phyloP scores from a whole-genome alignment of 2,797 vertebrate species.

The Nothura maculosa region DNA sequence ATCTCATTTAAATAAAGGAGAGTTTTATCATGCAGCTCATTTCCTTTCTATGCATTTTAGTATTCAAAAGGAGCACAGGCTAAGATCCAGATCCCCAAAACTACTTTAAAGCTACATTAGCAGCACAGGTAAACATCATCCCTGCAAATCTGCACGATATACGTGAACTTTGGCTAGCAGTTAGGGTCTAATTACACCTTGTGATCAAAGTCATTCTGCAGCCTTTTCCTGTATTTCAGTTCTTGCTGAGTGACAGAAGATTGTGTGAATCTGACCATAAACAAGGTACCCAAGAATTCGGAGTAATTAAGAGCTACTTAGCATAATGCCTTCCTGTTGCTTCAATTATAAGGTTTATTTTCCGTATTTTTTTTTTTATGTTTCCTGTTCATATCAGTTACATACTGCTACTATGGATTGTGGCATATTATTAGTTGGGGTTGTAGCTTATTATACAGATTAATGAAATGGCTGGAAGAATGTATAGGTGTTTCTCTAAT shows the following conservation, averaged over 20 bases:
- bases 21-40: neutral
- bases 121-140: rapidly evolving
- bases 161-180: neutral
- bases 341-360: neutral
- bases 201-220: neutral
- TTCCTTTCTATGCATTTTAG: neutral
- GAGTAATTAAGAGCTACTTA: neutral
- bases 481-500: neutral
- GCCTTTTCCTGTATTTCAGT: neutral
- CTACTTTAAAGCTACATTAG: neutral
- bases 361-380: neutral
- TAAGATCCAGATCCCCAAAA: neutral
- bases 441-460: neutral
- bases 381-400: neutral
- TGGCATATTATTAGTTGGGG: neutral
- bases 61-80: neutral
- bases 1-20: neutral
- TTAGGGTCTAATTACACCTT: neutral
- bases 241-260: neutral
- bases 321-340: neutral
- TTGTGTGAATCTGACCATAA: too few species aligned
- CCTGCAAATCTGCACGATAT: neutral
- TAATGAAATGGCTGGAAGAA: neutral
- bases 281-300: neutral
- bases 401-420: neutral